Evolutionary conservation across 2,113 vertebrate genomes (phyloP).

Genomic region (Rallus limicola): DNA sequence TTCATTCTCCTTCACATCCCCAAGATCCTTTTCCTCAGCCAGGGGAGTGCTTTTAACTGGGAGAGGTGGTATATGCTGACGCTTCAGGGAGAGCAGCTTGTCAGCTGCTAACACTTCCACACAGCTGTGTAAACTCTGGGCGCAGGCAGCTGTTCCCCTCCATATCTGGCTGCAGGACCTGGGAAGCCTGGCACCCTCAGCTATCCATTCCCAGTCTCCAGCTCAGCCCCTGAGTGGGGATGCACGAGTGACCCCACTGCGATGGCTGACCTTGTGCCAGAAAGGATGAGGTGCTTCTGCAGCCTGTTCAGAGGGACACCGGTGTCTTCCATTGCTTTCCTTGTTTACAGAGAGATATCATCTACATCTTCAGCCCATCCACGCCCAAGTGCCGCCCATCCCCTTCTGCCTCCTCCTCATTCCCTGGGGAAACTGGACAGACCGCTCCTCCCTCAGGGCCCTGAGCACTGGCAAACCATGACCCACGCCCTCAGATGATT

Average conservation of each 20-base stretch:
- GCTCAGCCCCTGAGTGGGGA: neutral
- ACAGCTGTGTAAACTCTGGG: constrained; percentile 59
- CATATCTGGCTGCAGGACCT: neutral
- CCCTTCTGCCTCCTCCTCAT: neutral
- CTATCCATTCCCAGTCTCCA: neutral
- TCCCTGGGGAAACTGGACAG: neutral
- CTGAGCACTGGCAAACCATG: accelerated
- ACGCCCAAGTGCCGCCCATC: neutral
- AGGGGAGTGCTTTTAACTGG: neutral
- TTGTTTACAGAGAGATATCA: neutral
- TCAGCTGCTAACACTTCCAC: constrained; percentile 58
- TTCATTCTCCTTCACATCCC: neutral
- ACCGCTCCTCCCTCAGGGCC: neutral
- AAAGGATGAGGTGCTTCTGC: neutral
- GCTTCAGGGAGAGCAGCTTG: neutral
- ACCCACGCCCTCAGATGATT: neutral
- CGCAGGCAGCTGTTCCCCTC: constrained; percentile 47
- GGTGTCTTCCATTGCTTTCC: neutral
- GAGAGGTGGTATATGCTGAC: neutral
- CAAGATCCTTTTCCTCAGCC: neutral
- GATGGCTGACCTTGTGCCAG: neutral
- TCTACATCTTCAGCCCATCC: neutral
- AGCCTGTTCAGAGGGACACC: neutral
- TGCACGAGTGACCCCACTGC: accelerated
- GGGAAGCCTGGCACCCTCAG: constrained; percentile 38